Base-by-base conservation (phyloP, 53 echinoderm and acorn worm species). In the Stichopus horrens region DNA sequence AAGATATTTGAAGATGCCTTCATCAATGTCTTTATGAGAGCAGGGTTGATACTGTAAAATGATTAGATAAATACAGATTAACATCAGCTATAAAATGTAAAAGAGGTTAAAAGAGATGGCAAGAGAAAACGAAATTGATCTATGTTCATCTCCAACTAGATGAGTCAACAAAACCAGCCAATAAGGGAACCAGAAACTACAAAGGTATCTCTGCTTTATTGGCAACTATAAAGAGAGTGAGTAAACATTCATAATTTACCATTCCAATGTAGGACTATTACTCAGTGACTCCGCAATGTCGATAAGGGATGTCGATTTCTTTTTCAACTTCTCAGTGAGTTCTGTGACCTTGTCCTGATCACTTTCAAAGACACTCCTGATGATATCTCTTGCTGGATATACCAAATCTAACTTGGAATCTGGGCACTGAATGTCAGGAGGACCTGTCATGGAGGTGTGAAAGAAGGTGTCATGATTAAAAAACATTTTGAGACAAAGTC, bases 31-130 rank as follows among this genome's bases (percentile, higher is more conserved):
- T 56, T 21, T 37, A 83, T 6, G 54, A 81, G 57, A 5, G 81
- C 71, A 57, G 68, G 91, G 79, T 21, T 91, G 77, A 79, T 79
- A 20, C 77, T 76, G 77, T 21, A 75, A 51, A 67, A 22, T 18
- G 9, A 5, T 37, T 2, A 37, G 37, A 37, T 37, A 37, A 37
- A 37, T 37, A 37, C 37, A 37, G 37, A 37, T 37, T 37, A 37
- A 37, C 37, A 37, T 0, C 37, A 37, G 37, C 37, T 37, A 37
- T 37, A 37, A 37, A 37, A 37, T 37, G 37, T 37, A 37, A 37
- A 37, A 37, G 37, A 37, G 37, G 37, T 37, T 37, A 37, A 2
- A 2, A 37, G 37, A 37, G 37, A 37, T 37, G 37, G 37, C 37
- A 37, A 37, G 37, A 37, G 0, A 37, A 37, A 37, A 37, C 1